phyloP scores from a whole-genome alignment of 2,888 invertebrate species.

The Syrphus vitripennis region DNA sequence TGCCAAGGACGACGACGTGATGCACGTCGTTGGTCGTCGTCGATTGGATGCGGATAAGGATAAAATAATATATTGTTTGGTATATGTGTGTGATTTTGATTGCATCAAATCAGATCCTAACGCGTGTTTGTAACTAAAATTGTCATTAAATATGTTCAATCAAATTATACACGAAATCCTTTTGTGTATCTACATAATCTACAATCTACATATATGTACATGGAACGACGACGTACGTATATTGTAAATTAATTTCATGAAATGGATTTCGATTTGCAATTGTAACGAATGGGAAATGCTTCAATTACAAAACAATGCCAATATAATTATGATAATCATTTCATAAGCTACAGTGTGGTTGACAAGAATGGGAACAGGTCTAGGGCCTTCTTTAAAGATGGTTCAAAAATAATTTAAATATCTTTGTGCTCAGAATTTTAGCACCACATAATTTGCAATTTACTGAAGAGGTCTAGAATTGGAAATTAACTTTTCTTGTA shows the following conservation, averaged over 20 bases:
- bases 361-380: not conserved
- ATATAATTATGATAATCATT: slow-evolving; percentile 14
- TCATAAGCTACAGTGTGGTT: not conserved
- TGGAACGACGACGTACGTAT: too few relatives aligned
- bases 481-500: too few relatives aligned
- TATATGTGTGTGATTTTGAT: not conserved
- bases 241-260: not conserved
- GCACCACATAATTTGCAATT: too few relatives aligned
- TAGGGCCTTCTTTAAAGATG: too few relatives aligned
- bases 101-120: not conserved
- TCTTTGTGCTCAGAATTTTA: too few relatives aligned
- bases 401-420: too few relatives aligned
- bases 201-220: too few relatives aligned
- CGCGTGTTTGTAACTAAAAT: slow-evolving; percentile 43
- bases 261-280: slow-evolving; percentile 15
- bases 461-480: too few relatives aligned
- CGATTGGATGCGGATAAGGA: slow-evolving; percentile 1
- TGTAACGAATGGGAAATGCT: slow-evolving; percentile 15
- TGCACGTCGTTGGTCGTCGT: not conserved
- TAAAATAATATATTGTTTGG: not conserved
- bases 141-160: slow-evolving; percentile 34
- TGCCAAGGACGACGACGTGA: slow-evolving; percentile 10
- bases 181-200: slow-evolving; percentile 9
- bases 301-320: slow-evolving; percentile 20
- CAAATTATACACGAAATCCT: slow-evolving; percentile 40